phyloP scores from a whole-genome alignment of 2,113 vertebrate genomes.

The Anolis sagrei region DNA sequence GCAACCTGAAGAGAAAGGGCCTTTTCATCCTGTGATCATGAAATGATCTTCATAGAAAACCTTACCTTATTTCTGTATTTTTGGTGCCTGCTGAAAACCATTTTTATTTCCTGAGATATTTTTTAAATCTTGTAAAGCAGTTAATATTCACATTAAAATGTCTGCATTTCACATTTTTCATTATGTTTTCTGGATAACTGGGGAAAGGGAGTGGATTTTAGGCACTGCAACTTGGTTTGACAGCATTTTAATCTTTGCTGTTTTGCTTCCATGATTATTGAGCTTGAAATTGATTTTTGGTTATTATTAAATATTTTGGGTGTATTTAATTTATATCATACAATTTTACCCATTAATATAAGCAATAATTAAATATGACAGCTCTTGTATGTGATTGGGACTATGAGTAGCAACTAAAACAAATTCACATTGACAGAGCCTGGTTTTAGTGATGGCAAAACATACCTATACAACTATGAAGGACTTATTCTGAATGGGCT shows the following conservation, averaged over 20 bases:
- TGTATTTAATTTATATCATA: neutral
- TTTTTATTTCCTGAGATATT: neutral
- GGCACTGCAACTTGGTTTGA: neutral
- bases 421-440: slow-evolving; percentile 71
- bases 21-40: neutral
- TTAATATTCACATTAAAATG: neutral
- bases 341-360: neutral
- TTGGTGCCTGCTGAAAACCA: neutral
- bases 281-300: too few species aligned
- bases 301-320: too few species aligned
- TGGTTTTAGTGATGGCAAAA: slow-evolving; percentile 75
- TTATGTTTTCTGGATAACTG: neutral
- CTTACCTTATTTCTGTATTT: neutral
- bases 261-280: too few species aligned
- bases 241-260: neutral
- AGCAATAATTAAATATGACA: neutral
- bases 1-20: neutral
- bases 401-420: too few species aligned
- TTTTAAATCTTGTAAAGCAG: neutral
- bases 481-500: slow-evolving; percentile 74
- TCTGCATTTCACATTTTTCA: neutral
- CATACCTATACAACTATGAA: slow-evolving; percentile 81
- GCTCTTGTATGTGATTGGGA: neutral
- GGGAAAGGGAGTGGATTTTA: neutral
- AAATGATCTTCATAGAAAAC: neutral